phyloP scores from a whole-genome alignment of 2,888 invertebrate species.

The Gastrophysa polygoni region DNA sequence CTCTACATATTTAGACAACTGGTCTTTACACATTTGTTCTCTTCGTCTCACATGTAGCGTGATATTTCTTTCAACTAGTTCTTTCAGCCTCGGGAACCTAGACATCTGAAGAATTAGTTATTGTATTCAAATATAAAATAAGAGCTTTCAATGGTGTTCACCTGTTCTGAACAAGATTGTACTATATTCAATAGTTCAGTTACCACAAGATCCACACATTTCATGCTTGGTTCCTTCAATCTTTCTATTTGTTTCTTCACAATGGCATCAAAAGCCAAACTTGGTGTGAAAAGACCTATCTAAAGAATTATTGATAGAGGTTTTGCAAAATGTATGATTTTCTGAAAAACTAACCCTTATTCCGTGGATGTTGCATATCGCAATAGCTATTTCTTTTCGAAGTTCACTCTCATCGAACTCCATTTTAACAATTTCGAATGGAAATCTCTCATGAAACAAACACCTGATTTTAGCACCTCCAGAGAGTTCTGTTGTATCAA shows the following conservation, averaged over 20 bases:
- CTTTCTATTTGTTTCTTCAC: conserved; percentile 98
- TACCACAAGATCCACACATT: conserved; percentile 97
- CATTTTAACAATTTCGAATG: conserved; percentile 99
- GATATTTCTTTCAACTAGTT: conserved; percentile 97
- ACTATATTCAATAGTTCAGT: conserved; percentile 95
- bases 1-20: conserved; percentile 89
- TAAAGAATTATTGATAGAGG: conserved; percentile 54
- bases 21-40: conserved; percentile 96
- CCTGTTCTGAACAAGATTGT: conserved; percentile 93
- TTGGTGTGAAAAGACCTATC: conserved; percentile 98
- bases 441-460: conserved; percentile 98
- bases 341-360: conserved; percentile 64
- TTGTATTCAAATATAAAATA: too few relatives aligned
- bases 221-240: conserved; percentile 96
- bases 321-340: neutral
- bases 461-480: conserved; percentile 99
- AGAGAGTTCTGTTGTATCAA: conserved; percentile 95
- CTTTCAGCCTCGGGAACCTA: conserved; percentile 94
- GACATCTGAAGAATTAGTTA: conserved; percentile 73
- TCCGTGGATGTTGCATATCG: conserved; percentile 99
- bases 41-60: conserved; percentile 90
- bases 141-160: too few relatives aligned
- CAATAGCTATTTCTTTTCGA: conserved; percentile 96
- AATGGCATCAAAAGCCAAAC: conserved; percentile 99
- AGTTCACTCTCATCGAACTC: conserved; percentile 99